A percentile compares a stretch with the other conserved stretches of the same genome.
Evolutionary conservation across 2,888 invertebrate species (phyloP).

Genomic region (Caenorhabditis sp.): DNA sequence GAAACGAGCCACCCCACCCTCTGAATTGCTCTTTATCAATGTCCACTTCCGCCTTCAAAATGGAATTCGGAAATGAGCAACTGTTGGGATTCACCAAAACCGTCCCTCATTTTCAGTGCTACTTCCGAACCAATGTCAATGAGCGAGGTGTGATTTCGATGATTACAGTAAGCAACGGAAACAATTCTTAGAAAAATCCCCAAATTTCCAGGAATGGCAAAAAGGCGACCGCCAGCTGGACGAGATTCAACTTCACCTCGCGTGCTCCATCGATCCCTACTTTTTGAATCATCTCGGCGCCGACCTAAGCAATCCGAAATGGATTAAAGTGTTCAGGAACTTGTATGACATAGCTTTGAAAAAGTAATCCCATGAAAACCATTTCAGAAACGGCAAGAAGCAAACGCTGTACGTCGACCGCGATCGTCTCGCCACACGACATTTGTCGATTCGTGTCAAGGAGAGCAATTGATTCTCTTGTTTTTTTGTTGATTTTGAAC

Average conservation of each 20-base stretch:
- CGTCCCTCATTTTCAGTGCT: conserved; percentile 31
- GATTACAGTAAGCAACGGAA: conserved; percentile 17
- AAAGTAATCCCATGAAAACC: background rate
- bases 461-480: background rate
- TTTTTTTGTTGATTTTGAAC: background rate
- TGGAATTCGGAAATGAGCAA: conserved; percentile 45
- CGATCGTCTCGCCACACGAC: conserved; percentile 40
- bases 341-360: conserved; percentile 6
- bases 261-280: conserved; percentile 20
- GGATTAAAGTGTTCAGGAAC: conserved; percentile 23
- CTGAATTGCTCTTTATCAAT: conserved; percentile 25
- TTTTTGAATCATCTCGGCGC: conserved; percentile 17
- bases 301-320: conserved; percentile 29
- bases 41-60: conserved; percentile 48
- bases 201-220: conserved; percentile 39
- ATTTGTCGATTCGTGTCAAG: conserved; percentile 24
- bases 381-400: background rate
- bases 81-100: conserved; percentile 20
- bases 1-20: conserved; percentile 7
- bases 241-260: conserved; percentile 43
- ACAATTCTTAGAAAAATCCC: background rate
- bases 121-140: conserved; percentile 46
- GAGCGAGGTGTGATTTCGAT: conserved; percentile 16
- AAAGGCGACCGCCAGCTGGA: conserved; percentile 42
- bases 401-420: conserved; percentile 35